Evolutionary conservation across 2,888 invertebrate genomes (phyloP), one percentile per base, ranked within the genome.

Genomic region (Apamea monoglypha): DNA sequence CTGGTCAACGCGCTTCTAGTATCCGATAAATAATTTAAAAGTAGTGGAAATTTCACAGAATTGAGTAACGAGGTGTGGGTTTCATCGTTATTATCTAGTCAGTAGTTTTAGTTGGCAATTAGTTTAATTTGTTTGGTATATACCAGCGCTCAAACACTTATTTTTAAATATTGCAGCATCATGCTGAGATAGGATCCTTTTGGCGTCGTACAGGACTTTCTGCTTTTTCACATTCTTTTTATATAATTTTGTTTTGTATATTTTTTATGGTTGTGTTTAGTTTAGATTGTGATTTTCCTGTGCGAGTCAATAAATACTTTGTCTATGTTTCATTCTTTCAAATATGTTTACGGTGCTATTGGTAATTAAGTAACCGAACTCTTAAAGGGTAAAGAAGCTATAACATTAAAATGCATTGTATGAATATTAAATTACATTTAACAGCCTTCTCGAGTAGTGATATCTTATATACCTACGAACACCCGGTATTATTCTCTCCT

Each of bases 1-100:
- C 40, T 32, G 53, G 53, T 40, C 18, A 72, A 36, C 16, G 32
- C 6, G 32, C 56, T 53, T 32, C 44, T 36, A 40, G 36, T 69
- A 32, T 32, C 25, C 18, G 10, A 40, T 59, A 66, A 66, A 75
- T 75, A 16, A 82, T n/a, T 50, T 47, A 8, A 59, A 44, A 76
- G 21, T 16, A n/a, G 18, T 74, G 53, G 53, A 16, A 25, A 32
- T 77, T 77, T 77, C 47, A 50, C n/a, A 40, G 10, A 66, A n/a
- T 50, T 29, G 36, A 47, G 21, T 59, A 40, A n/a, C 32, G 21
- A 36, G 10, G 25, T 25, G 29, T 50, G 12, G 47, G 40, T 16
- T 40, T 36, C 10, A 40, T 32, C 14, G 16, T 29, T 16, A 32
- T 16, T 29, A 29, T 29, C 18, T n/a, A 44, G 8, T 53, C 7